phyloP scores from a whole-genome alignment of 1,140 invertebrate genomes.

The Drosophila sp. region DNA sequence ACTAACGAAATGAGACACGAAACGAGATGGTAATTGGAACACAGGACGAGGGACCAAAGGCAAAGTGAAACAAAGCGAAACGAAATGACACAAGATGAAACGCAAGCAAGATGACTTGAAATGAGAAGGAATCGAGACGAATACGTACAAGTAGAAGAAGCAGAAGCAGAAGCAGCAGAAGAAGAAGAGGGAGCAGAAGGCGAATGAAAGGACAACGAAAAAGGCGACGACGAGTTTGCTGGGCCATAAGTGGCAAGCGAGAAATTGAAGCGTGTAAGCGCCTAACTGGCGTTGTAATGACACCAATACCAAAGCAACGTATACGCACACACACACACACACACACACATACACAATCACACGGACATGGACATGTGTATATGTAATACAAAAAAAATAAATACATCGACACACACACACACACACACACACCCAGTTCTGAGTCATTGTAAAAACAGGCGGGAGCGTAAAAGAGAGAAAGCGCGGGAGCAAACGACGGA shows the following conservation, averaged over 20 bases:
- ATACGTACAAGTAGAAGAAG: constrained; percentile 6
- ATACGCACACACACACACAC: constrained; percentile 17
- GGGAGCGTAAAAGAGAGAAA: constrained; percentile 10
- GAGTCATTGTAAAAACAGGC: constrained; percentile 31
- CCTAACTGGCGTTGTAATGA: constrained; percentile 75
- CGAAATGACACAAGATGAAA: constrained; percentile 20
- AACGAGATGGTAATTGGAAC: constrained; percentile 21
- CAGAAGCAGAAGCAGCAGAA: background rate
- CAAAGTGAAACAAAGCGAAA: constrained; percentile 26
- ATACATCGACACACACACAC: constrained; percentile 37
- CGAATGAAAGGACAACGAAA: constrained; percentile 42
- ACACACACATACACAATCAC: background rate
- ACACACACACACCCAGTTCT: constrained; percentile 32
- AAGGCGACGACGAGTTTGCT: constrained; percentile 62
- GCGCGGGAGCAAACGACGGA: background rate
- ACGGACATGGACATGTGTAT: constrained; percentile 15
- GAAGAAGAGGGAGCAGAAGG: constrained; percentile 21
- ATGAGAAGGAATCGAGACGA: constrained; percentile 18
- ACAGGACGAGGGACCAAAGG: background rate
- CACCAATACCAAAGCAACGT: constrained; percentile 36
- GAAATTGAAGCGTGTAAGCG: constrained; percentile 80
- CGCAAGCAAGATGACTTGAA: constrained; percentile 8
- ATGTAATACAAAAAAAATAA: constrained; percentile 16
- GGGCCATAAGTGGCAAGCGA: constrained; percentile 67
- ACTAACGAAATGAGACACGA: constrained; percentile 19